Evolutionary conservation across 2,113 vertebrate species (phyloP).

Genomic region (Rhipidura dahli): DNA sequence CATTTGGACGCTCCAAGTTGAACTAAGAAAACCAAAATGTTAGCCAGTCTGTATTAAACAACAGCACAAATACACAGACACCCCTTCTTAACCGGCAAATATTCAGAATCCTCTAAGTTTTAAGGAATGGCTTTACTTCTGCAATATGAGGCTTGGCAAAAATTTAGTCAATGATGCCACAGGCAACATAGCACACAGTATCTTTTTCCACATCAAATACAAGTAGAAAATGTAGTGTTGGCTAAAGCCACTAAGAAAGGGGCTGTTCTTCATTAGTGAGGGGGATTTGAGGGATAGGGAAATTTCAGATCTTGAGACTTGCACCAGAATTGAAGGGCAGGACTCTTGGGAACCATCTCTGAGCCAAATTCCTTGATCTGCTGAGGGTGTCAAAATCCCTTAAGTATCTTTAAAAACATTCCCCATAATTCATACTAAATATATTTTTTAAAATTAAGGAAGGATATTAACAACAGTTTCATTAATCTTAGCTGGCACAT

Average conservation of each 20-base stretch:
- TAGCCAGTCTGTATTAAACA: background rate
- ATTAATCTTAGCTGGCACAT: background rate
- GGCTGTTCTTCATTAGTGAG: background rate
- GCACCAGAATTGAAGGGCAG: background rate
- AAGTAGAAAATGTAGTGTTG: background rate
- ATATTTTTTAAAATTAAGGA: background rate
- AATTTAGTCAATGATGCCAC: background rate
- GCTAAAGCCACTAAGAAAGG: background rate
- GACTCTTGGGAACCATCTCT: background rate
- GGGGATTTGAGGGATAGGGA: background rate
- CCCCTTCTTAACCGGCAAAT: background rate
- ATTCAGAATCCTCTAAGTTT: background rate
- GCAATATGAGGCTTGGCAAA: background rate
- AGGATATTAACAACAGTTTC: background rate
- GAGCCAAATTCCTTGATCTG: background rate
- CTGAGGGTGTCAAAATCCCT: background rate
- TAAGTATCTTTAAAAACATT: background rate
- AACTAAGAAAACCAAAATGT: slow-evolving; percentile 74
- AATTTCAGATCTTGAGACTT: background rate
- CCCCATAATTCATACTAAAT: background rate
- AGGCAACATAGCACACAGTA: background rate
- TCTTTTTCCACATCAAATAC: background rate
- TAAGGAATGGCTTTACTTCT: background rate
- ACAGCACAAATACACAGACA: background rate
- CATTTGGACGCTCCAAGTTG: slow-evolving; percentile 85